phyloP scores from a whole-genome alignment of 2,113 vertebrate genomes.

The Cyphomyrus discorhynchus region DNA sequence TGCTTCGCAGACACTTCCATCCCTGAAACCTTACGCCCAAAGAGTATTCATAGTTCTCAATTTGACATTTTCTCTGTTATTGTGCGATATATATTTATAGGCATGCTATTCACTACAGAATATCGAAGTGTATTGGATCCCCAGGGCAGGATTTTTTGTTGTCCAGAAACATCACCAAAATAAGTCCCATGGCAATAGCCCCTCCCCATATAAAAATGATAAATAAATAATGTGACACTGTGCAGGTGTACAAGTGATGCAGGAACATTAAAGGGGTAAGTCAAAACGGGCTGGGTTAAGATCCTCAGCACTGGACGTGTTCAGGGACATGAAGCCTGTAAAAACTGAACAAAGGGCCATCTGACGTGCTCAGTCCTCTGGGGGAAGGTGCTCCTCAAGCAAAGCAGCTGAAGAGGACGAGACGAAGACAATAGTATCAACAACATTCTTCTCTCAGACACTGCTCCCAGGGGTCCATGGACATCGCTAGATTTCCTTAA shows the following conservation, averaged over 20 bases:
- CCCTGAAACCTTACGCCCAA: not conserved
- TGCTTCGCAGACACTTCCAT: not conserved
- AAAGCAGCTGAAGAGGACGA: not conserved
- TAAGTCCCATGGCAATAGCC: not conserved
- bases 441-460: not conserved
- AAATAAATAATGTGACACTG: not conserved
- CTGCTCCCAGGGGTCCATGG: not conserved
- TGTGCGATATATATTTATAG: not conserved
- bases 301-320: not conserved
- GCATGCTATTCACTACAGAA: not conserved
- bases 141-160: not conserved
- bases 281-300: not conserved
- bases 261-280: not conserved
- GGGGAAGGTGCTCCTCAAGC: not conserved
- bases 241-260: not conserved
- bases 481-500: not conserved
- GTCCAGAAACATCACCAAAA: not conserved
- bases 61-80: not conserved
- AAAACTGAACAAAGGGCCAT: not conserved
- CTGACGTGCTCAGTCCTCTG: not conserved
- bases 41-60: constrained; percentile 4
- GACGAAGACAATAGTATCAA: not conserved
- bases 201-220: not conserved
- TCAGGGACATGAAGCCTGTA: not conserved
- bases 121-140: not conserved